Base-by-base conservation (phyloP, 2,113 vertebrate species). In the Pseudorasbora parva region DNA sequence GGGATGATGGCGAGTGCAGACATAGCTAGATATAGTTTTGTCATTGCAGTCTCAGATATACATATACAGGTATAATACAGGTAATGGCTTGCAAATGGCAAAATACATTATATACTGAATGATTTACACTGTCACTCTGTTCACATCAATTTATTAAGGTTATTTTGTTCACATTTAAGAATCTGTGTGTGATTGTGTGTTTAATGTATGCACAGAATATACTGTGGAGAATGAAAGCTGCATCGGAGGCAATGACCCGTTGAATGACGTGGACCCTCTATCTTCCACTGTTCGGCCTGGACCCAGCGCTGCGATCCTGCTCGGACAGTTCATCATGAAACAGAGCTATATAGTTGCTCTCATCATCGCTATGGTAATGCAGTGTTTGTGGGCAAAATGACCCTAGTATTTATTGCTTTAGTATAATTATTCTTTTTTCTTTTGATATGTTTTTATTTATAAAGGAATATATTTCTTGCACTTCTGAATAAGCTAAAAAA, bases 321-420 rank as follows among this genome's bases (percentile, higher is more conserved):
- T 96, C 84, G 93, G 92, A 10, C 88, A 77, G n/a, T 81, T 95
- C 57, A 69, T 95, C 84, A 93, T 94, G 91, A 94, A 92, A 87
- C 96, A 96, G 86, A 95, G 95, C 88, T 96, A 96, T 4, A 82
- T 94, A 86, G 92, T 91, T 1, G 93, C 91, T 37, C 92, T 96
- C 8, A 95, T 96, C 88, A 91, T 93, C 85, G 95, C 95, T 93
- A 96, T 95, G 95, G 95, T 95, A 91, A 92, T 80, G 1, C 3
- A 21, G 33, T 56, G 19, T 54, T 56, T 68, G 4, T 0, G 5
- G 60, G 23, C n/a, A 9, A 9, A 66, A 66, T 66, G 8, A 5
- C 8, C 15, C 7, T 19, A 15, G 37, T 37, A 62, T 12, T 25
- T 51, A 27, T 75, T 21, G 3, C 21, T 62, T 68, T 12, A 33